Percentiles rank a stretch among this genome's conserved stretches.
phyloP scores from a whole-genome alignment of 2,797 vertebrate species.

The Enteromius argenteus region DNA sequence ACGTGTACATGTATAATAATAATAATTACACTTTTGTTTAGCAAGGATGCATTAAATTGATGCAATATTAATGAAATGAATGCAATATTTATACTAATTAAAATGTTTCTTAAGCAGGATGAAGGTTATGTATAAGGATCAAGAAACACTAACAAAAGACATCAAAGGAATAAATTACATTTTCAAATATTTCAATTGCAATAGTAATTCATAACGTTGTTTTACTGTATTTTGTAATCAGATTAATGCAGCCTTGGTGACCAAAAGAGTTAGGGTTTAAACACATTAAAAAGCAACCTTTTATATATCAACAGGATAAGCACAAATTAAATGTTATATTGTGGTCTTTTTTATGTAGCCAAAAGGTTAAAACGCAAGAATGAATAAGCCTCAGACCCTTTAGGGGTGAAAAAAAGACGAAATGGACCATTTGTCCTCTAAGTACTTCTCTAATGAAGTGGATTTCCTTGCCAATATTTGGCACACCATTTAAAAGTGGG shows the following conservation, averaged over 20 bases:
- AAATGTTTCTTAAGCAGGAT: not conserved
- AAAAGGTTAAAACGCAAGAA: constrained; percentile 15
- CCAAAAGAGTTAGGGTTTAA: not conserved
- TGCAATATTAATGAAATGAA: not conserved
- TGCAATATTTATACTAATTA: not conserved
- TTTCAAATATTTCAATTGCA: not conserved
- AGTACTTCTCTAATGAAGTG: constrained; percentile 52
- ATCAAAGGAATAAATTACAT: no score
- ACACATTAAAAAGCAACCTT: not conserved
- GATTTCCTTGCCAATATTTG: constrained; percentile 48
- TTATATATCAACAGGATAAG: no score
- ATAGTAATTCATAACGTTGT: not conserved
- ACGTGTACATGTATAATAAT: not conserved
- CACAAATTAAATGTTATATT: not conserved
- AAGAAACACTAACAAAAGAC: not conserved
- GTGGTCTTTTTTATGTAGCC: not conserved
- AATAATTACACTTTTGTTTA: no score
- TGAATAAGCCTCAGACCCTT: constrained; percentile 25
- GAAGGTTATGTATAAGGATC: not conserved
- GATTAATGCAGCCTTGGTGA: not conserved
- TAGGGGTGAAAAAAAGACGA: constrained; percentile 27
- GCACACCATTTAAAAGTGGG: constrained; percentile 44
- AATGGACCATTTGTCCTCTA: constrained; percentile 50
- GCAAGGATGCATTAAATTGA: not conserved
- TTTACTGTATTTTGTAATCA: not conserved